Evolutionary conservation across 1,140 invertebrate genomes (phyloP).

Genomic region (Drosophila ananassae): DNA sequence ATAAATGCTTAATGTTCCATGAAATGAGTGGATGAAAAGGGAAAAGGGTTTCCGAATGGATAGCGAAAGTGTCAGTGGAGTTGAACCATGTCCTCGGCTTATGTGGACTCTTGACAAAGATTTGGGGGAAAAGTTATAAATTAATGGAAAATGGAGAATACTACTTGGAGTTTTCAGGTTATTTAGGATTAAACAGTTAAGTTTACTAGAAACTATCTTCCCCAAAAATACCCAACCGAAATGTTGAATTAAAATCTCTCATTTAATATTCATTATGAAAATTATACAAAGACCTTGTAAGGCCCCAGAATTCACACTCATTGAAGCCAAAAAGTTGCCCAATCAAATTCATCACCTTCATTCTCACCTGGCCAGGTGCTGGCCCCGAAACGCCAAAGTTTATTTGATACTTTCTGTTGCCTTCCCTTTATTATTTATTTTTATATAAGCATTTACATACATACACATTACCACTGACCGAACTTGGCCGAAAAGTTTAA

Average conservation of each 20-base stretch:
- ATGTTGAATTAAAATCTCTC: too few species aligned
- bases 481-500: conserved; percentile 58
- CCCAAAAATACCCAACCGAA: too few species aligned
- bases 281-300: not conserved
- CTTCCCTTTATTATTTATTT: conserved; percentile 16
- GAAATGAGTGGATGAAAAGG: conserved; percentile 34
- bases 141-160: not conserved
- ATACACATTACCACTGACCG: conserved; percentile 43
- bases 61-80: conserved; percentile 34
- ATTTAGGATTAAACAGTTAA: not conserved
- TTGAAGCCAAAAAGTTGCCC: conserved; percentile 8
- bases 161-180: too few species aligned
- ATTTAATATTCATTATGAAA: conserved; percentile 4
- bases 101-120: not conserved
- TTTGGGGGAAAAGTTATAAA: not conserved
- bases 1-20: conserved; percentile 63
- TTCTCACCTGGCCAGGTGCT: conserved; percentile 24
- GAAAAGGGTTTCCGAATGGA: conserved; percentile 28
- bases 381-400: conserved; percentile 24
- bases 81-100: conserved; percentile 16
- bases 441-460: conserved; percentile 52
- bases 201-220: too few species aligned
- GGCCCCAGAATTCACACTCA: not conserved
- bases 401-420: conserved; percentile 28
- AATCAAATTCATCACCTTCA: conserved; percentile 34